A percentile compares a stretch with the other conserved stretches of the same genome.
phyloP scores from a whole-genome alignment of 1,140 invertebrate genomes.

The Cepaea nemoralis region DNA sequence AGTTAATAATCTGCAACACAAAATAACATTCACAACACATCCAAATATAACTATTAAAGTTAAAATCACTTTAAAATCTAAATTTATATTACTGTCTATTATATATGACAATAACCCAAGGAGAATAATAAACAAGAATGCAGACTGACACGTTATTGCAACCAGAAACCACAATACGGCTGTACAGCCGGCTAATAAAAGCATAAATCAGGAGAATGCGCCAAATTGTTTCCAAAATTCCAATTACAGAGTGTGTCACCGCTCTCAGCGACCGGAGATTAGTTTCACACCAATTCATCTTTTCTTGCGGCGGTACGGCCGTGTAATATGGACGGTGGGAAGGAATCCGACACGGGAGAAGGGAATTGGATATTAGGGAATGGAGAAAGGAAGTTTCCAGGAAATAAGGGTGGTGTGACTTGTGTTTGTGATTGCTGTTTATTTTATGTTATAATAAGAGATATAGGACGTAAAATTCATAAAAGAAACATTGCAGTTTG shows the following conservation, averaged over 20 bases:
- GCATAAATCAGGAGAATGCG: not conserved
- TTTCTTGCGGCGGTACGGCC: not conserved
- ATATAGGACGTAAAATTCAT: too few relatives aligned
- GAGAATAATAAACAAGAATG: not conserved
- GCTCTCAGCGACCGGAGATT: not conserved
- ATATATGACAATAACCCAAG: not conserved
- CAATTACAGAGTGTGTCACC: not conserved
- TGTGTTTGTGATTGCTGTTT: too few relatives aligned
- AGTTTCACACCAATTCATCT: conserved; percentile 4
- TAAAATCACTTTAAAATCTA: too few relatives aligned
- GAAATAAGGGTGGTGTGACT: too few relatives aligned
- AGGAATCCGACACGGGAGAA: not conserved
- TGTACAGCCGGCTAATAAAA: not conserved
- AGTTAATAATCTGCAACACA: too few relatives aligned
- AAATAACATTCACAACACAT: too few relatives aligned
- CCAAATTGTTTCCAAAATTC: conserved; percentile 6
- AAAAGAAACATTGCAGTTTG: too few relatives aligned
- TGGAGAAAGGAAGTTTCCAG: too few relatives aligned
- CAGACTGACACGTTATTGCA: not conserved
- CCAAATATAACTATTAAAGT: too few relatives aligned
- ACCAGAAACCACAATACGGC: not conserved
- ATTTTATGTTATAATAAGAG: too few relatives aligned
- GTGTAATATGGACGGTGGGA: not conserved
- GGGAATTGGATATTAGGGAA: too few relatives aligned
- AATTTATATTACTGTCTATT: not conserved